phyloP scores from a whole-genome alignment of 2,888 invertebrate species.

The Trissoscelio sp. region DNA sequence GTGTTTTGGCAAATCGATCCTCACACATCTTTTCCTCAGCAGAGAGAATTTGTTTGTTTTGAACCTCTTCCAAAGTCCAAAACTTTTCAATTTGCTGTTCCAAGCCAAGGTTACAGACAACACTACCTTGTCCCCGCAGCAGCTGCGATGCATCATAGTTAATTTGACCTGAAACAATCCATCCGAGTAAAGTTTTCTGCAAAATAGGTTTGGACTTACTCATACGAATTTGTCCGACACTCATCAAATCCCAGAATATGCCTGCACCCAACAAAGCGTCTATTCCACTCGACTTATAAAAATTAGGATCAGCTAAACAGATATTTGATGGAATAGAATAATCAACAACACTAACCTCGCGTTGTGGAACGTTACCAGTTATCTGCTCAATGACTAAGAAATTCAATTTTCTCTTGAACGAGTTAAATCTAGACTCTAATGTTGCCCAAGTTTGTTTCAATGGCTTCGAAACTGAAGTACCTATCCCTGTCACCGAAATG shows the following conservation, averaged over 20 bases:
- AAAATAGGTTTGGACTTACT: constrained; percentile 33
- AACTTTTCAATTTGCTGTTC: constrained; percentile 62
- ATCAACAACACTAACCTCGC: not conserved
- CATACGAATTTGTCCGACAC: constrained; percentile 16
- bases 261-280: constrained; percentile 29
- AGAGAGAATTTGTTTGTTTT: constrained; percentile 16
- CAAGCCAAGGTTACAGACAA: not conserved
- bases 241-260: constrained; percentile 26
- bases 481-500: constrained; percentile 5
- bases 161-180: constrained; percentile 48
- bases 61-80: constrained; percentile 65
- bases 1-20: constrained; percentile 51
- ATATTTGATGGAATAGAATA: constrained; percentile 18
- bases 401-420: not conserved
- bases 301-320: constrained; percentile 11
- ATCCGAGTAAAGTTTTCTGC: constrained; percentile 33
- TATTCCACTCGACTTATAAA: not conserved
- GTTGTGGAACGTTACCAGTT: constrained; percentile 3
- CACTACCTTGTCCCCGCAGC: not conserved
- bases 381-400: constrained; percentile 10
- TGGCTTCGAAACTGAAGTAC: not conserved
- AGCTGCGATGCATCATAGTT: not conserved
- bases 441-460: not conserved
- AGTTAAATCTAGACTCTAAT: constrained; percentile 7
- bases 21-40: constrained; percentile 65